Evolutionary conservation across 2,113 vertebrate genomes (phyloP).

Genomic region (Pygoscelis adeliae): DNA sequence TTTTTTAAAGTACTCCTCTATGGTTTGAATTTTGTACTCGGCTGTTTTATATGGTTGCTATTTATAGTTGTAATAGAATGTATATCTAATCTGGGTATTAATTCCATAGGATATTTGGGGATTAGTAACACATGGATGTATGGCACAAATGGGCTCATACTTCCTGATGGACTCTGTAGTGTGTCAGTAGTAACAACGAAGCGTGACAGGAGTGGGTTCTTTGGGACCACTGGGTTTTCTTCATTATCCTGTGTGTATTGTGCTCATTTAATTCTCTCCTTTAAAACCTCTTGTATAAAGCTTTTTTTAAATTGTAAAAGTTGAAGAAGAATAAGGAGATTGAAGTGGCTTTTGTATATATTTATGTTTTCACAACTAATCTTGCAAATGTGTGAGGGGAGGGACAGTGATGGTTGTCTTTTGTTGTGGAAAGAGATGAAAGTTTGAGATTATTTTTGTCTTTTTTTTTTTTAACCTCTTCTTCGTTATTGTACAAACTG

Average conservation of each 20-base stretch:
- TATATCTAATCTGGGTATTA: not conserved
- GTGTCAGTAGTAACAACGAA: not conserved
- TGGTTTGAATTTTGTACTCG: not conserved
- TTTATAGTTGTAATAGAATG: not conserved
- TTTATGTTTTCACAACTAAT: not conserved
- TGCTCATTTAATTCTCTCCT: not conserved
- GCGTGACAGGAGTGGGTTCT: not conserved
- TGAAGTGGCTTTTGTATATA: not conserved
- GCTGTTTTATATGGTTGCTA: not conserved
- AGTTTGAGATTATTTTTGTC: not conserved
- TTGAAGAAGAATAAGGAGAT: not conserved
- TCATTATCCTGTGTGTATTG: not conserved
- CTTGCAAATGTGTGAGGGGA: not conserved
- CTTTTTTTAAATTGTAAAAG: not conserved
- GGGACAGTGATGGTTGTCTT: not conserved
- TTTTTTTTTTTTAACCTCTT: not conserved
- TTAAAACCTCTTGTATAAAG: not conserved
- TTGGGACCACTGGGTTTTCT: not conserved
- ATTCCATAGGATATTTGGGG: not conserved
- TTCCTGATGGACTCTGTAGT: not conserved
- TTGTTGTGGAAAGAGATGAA: not conserved
- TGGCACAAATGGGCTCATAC: not conserved
- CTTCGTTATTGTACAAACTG: not conserved
- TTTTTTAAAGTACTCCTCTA: not conserved
- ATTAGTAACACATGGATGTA: not conserved